phyloP scores from a whole-genome alignment of 2,888 invertebrate species.

The Tenthredo distinguenda region DNA sequence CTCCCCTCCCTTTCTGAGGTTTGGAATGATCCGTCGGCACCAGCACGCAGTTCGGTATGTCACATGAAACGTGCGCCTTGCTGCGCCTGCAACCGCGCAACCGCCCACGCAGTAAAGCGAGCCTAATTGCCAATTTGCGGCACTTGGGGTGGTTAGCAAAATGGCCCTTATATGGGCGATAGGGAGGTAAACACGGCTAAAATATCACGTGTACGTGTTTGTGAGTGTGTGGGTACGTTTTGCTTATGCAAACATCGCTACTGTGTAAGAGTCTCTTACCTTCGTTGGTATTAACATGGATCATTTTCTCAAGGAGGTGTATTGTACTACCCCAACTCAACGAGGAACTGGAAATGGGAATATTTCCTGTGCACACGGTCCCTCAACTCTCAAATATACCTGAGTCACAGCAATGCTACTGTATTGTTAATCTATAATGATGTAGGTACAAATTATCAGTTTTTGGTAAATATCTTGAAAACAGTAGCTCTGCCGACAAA shows the following conservation, averaged over 20 bases:
- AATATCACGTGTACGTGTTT: not conserved
- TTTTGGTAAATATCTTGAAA: not conserved
- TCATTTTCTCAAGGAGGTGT: not conserved
- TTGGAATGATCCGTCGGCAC: not conserved
- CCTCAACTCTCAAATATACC: not conserved
- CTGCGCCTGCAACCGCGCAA: conserved; percentile 21
- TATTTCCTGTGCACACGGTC: not conserved
- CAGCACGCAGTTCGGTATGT: not conserved
- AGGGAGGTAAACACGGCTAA: conserved; percentile 1
- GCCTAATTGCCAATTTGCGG: conserved; percentile 38
- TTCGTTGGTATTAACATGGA: not conserved
- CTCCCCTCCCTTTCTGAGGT: not conserved
- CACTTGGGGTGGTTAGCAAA: conserved; percentile 12
- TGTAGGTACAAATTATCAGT: not conserved
- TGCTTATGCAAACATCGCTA: conserved; percentile 7
- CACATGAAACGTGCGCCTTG: not conserved
- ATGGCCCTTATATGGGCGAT: conserved; percentile 14
- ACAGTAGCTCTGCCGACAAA: not conserved
- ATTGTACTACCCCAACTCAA: not conserved
- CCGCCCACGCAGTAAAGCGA: not conserved
- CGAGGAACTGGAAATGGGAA: not conserved
- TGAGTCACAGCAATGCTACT: not conserved
- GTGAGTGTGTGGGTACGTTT: not conserved
- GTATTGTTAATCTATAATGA: not conserved
- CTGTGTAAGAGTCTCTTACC: not conserved